Percentiles rank a stretch among this genome's conserved stretches.
phyloP scores from a whole-genome alignment of 2,888 invertebrate species.

The Sericinus montela region DNA sequence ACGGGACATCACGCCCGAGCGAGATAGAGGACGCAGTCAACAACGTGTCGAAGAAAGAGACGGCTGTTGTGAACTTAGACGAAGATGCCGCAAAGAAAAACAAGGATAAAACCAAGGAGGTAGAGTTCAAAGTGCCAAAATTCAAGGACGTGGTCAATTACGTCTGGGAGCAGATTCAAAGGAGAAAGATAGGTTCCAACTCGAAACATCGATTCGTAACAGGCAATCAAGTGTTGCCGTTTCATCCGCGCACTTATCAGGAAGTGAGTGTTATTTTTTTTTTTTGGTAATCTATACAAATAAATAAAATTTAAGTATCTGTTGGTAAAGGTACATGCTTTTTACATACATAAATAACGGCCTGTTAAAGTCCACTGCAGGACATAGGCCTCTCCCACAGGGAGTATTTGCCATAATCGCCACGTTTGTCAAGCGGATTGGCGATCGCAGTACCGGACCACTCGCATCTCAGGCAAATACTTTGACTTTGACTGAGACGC shows the following conservation, averaged over 20 bases:
- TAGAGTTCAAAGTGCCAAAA: constrained; percentile 80
- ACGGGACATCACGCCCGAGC: constrained; percentile 81
- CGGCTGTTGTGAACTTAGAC: constrained; percentile 42
- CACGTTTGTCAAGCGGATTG: too few species aligned
- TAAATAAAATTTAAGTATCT: too few species aligned
- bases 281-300: background rate
- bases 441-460: too few species aligned
- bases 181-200: constrained; percentile 78
- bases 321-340: too few species aligned
- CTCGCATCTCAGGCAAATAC: too few species aligned
- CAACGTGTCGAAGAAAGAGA: constrained; percentile 62
- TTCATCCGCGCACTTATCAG: constrained; percentile 83
- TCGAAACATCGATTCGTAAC: constrained; percentile 79
- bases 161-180: constrained; percentile 83
- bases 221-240: constrained; percentile 85
- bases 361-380: too few species aligned
- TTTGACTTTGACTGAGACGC: too few species aligned
- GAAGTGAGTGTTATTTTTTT: constrained; percentile 77
- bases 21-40: constrained; percentile 74
- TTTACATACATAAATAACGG: too few species aligned
- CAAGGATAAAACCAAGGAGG: constrained; percentile 46
- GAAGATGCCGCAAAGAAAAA: constrained; percentile 62
- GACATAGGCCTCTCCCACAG: too few species aligned
- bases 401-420: too few species aligned
- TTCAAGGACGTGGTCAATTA: constrained; percentile 86